Base-by-base conservation (phyloP, 2,888 invertebrate genomes). In the Schizotus pectinicornis region DNA sequence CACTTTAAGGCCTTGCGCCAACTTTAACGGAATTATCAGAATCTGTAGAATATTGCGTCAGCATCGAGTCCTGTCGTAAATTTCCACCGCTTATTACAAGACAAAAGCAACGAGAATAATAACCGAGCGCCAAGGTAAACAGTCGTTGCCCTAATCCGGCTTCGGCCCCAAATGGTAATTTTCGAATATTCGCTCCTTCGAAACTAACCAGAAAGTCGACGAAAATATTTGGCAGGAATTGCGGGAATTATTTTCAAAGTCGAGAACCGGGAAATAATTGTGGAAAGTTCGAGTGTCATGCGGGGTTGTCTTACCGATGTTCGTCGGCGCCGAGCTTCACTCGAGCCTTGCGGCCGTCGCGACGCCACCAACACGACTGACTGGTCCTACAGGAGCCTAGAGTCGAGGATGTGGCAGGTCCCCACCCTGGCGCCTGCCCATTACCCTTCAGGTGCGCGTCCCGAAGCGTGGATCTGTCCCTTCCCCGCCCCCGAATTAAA, bases 351-450 rank as follows among this genome's bases (percentile, higher is more conserved):
- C 71, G 65, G 70, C 67, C 70, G 73, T 65, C 74, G 68, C 72
- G 78, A 77, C 78, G 73, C 74, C 76, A 62, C 70, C 67, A 74
- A 78, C 77, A 80, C 76, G 72, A 83, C 79, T 77, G 76, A 72
- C 79, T 77, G 76, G 72, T 77, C 55, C 69, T 63, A 65, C 62
- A 62, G 62, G 61, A 67, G 63, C 67, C 68, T 68, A 69, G 70
- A 68, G 67, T 68, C 69, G 64, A 63, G 69, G 68, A 71, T 71
- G 69, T 68, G 65, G 63, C 67, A 64, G 65, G 66, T 66, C 69
- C 60, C 62, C 54, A 43, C 57, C 59, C 57, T 64, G 70, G 74
- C 75, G 75, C 75, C 72, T 75, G 75, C 71, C 76, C 74, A 69
- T 74, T 75, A 65, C 66, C 71, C 73, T 70, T 71, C 69, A 72